These are phyloP conservation scores for Mastigias papua DNA, from an alignment of 30 jellyfish, hydroid and myxozoan genomes.

Conservation along the genomic window DNA sequence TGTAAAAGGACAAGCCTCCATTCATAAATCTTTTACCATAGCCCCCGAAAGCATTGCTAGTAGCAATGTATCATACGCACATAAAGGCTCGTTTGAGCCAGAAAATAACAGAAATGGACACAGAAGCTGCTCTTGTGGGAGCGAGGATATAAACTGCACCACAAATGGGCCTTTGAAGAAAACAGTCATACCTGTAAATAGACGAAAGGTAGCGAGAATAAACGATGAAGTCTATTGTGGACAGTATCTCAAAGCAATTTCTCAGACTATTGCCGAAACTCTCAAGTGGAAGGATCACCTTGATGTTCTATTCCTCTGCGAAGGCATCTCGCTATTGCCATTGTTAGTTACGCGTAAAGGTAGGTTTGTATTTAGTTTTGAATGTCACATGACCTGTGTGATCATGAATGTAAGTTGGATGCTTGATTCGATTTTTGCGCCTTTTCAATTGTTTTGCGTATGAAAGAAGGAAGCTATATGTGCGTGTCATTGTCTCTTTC, in stretches of 20 bases:
- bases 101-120: background rate
- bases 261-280: conserved; percentile 8
- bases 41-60: background rate
- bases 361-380: no score
- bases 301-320: conserved; percentile 52
- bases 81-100: background rate
- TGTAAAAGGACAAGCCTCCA: no score
- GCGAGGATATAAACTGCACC: background rate
- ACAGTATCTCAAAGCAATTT: conserved; percentile 38
- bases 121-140: background rate
- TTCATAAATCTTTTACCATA: background rate
- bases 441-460: no score
- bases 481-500: no score
- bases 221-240: conserved; percentile 57
- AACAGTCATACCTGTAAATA: conserved; percentile 27
- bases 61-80: background rate
- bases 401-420: no score
- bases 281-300: background rate
- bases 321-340: conserved; percentile 70
- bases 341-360: conserved; percentile 28
- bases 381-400: no score
- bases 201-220: conserved; percentile 74
- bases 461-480: no score
- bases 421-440: no score
- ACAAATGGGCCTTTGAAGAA: background rate